phyloP scores from a whole-genome alignment of 1,140 invertebrate species.

The Drosophila tani region DNA sequence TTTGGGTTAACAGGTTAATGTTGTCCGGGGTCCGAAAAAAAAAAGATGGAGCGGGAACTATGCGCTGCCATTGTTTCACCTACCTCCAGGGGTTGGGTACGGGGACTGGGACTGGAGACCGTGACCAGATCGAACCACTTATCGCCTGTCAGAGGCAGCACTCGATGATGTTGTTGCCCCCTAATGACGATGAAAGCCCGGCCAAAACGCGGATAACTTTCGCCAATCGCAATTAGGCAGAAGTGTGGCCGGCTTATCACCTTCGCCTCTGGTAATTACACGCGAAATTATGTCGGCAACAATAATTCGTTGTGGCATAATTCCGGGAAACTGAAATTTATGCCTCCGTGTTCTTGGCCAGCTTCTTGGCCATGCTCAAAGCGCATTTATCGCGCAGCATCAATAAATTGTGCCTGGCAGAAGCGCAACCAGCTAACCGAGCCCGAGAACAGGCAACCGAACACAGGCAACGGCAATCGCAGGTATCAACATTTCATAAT shows the following conservation, averaged over 20 bases:
- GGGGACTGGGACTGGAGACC: slow-evolving; percentile 12
- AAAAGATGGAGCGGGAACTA: slow-evolving; percentile 43
- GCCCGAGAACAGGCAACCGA: slow-evolving; percentile 36
- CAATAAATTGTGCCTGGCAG: slow-evolving; percentile 71
- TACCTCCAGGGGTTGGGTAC: slow-evolving; percentile 20
- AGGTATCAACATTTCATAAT: slow-evolving; percentile 84
- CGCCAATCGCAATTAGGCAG: slow-evolving; percentile 42
- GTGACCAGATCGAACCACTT: slow-evolving; percentile 68
- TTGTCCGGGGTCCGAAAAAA: slow-evolving; percentile 62
- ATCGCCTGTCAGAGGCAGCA: slow-evolving; percentile 74
- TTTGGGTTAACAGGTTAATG: slow-evolving; percentile 84
- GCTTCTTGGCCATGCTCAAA: slow-evolving; percentile 63
- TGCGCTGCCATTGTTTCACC: slow-evolving; percentile 73
- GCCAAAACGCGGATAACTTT: slow-evolving; percentile 50
- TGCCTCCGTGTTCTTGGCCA: slow-evolving; percentile 49
- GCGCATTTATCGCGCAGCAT: slow-evolving; percentile 79
- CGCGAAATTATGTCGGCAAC: slow-evolving; percentile 72
- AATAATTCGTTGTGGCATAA: slow-evolving; percentile 79
- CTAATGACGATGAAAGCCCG: slow-evolving; percentile 43
- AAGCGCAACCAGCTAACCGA: slow-evolving; percentile 20
- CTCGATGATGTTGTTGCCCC: slow-evolving; percentile 69
- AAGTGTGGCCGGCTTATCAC: slow-evolving; percentile 77
- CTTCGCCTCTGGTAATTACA: slow-evolving; percentile 71
- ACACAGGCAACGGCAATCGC: slow-evolving; percentile 54
- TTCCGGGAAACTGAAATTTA: slow-evolving; percentile 80